phyloP scores from a whole-genome alignment of 1,140 invertebrate genomes.

The Alviniconcha marisindica region DNA sequence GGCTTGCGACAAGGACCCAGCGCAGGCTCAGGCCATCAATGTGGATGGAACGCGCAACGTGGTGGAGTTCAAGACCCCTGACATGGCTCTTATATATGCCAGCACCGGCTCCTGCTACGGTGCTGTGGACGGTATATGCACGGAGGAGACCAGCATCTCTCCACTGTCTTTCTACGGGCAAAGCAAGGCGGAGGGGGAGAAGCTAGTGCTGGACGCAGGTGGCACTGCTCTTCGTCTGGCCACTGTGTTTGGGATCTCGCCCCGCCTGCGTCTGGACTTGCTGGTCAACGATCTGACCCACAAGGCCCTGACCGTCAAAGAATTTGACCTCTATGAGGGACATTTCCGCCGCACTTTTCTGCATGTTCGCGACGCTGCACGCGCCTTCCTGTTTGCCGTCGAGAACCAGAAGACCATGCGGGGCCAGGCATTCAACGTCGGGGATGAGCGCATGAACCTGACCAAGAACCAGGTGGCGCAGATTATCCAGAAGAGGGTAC shows the following conservation, averaged over 20 bases:
- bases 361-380: conserved; percentile 66
- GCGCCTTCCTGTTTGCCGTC: conserved; percentile 64
- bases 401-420: conserved; percentile 63
- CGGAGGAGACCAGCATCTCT: conserved; percentile 65
- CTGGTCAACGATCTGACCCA: conserved; percentile 69
- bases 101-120: conserved; percentile 71
- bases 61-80: conserved; percentile 52
- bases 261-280: conserved; percentile 66
- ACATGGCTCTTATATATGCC: conserved; percentile 67
- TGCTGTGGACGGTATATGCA: conserved; percentile 64
- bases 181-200: conserved; percentile 66
- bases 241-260: conserved; percentile 69
- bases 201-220: conserved; percentile 55
- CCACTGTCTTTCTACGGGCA: conserved; percentile 67
- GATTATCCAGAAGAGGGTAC: conserved; percentile 56
- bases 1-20: conserved; percentile 67
- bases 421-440: conserved; percentile 66
- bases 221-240: conserved; percentile 65
- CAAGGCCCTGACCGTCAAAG: conserved; percentile 63
- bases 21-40: conserved; percentile 60
- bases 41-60: conserved; percentile 63
- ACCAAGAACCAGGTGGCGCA: conserved; percentile 63
- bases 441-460: conserved; percentile 67
- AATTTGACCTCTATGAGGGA: conserved; percentile 69
- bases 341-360: conserved; percentile 67